phyloP scores from a whole-genome alignment of 2,888 invertebrate genomes.

The Hemithea aestivaria region DNA sequence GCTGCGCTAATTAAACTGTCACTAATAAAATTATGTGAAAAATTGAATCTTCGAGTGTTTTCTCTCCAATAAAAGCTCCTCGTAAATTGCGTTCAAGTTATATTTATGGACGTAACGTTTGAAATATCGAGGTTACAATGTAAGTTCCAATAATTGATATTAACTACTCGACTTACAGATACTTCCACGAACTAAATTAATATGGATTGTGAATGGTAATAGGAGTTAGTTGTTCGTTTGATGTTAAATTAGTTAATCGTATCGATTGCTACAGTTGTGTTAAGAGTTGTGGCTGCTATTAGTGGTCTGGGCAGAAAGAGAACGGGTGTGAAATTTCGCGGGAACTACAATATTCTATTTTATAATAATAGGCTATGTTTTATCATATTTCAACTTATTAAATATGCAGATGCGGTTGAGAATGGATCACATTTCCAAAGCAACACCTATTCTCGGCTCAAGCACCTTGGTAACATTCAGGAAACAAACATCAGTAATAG shows the following conservation, averaged over 20 bases:
- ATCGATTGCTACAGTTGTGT: constrained; percentile 16
- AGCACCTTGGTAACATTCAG: too few relatives aligned
- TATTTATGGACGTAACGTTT: constrained; percentile 26
- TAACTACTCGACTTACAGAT: constrained; percentile 2
- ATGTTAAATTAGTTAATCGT: constrained; percentile 12
- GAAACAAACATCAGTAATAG: too few relatives aligned
- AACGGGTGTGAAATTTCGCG: too few relatives aligned
- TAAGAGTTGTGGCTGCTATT: constrained; percentile 42
- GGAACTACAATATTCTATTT: too few relatives aligned
- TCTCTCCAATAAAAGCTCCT: constrained; percentile 48
- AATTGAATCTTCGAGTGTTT: constrained; percentile 63
- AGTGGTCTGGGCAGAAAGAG: too few relatives aligned
- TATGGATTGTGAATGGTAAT: constrained; percentile 11
- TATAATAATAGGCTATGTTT: too few relatives aligned
- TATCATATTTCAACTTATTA: too few relatives aligned
- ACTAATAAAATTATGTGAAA: constrained; percentile 77
- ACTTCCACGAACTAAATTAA: constrained; percentile 5
- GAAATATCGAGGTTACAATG: constrained; percentile 6
- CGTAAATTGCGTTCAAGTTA: constrained; percentile 38
- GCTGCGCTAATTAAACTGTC: constrained; percentile 77
- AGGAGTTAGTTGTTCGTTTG: constrained; percentile 15
- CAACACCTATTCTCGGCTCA: too few relatives aligned
- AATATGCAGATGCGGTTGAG: too few relatives aligned
- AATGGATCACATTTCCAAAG: too few relatives aligned
- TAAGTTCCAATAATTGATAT: too few relatives aligned